A percentile compares a stretch with the other conserved stretches of the same genome.
Conservation (phyloP, 2,888 invertebrate genomes). For the Spatulosminthurus flaviceps region DNA sequence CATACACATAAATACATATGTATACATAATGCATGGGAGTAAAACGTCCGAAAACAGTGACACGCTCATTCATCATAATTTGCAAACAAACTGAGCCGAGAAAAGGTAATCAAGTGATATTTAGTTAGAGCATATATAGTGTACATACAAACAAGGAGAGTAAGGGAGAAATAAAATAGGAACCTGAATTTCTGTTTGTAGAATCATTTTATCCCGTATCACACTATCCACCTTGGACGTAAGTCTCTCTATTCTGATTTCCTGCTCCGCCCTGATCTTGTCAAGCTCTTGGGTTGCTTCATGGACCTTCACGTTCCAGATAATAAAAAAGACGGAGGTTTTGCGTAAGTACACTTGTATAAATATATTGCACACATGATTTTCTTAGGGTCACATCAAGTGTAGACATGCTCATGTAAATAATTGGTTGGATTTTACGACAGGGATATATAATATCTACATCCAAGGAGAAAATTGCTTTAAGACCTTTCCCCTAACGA, state of each 20-base stretch:
- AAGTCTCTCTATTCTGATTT: constrained; percentile 38
- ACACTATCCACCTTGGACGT: constrained; percentile 33
- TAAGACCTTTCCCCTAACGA: constrained; percentile 35
- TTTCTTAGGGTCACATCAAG: no score
- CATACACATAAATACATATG: background rate
- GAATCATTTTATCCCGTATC: constrained; percentile 35
- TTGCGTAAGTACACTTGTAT: no score
- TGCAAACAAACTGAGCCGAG: constrained; percentile 10
- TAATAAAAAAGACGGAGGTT: no score
- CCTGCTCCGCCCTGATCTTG: constrained; percentile 39
- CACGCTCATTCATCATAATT: constrained; percentile 42
- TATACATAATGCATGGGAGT: background rate
- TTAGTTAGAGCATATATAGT: background rate
- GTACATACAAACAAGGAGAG: no score
- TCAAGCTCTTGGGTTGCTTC: constrained; percentile 36
- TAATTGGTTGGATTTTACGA: background rate
- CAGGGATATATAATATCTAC: background rate
- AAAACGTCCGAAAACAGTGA: constrained; percentile 19
- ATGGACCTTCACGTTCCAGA: constrained; percentile 23
- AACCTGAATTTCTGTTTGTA: constrained; percentile 48
- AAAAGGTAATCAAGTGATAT: constrained; percentile 18
- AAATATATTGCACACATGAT: no score
- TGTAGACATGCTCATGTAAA: background rate
- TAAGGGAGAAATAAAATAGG: no score
- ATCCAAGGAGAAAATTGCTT: background rate